A percentile compares a stretch with the other conserved stretches of the same genome.
These are phyloP conservation scores for Geodia barretti DNA, from an alignment of 37 sponge, comb jelly and placozoan species.

Conservation along the genomic window DNA sequence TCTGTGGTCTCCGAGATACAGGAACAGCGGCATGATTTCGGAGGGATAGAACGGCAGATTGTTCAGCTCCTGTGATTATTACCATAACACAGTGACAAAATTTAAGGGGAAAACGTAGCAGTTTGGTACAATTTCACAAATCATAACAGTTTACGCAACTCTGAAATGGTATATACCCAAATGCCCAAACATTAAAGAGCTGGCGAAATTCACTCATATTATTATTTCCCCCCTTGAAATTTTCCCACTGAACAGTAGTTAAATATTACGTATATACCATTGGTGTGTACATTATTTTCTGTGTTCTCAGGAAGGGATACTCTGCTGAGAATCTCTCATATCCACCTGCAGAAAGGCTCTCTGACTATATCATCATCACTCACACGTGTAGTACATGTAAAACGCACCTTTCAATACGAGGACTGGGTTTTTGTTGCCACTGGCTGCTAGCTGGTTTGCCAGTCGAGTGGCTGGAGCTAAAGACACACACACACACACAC, in stretches of 20 bases:
- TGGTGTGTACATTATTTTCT: constrained; percentile 83
- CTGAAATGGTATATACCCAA: not conserved
- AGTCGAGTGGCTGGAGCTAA: constrained; percentile 74
- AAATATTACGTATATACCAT: constrained; percentile 44
- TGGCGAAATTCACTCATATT: too few species aligned
- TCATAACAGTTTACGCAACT: not conserved
- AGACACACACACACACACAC: not conserved
- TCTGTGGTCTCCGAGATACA: constrained; percentile 82
- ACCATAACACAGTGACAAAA: too few species aligned
- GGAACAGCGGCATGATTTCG: constrained; percentile 86
- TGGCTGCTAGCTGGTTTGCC: constrained; percentile 67
- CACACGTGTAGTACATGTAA: not conserved
- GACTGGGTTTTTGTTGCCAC: constrained; percentile 79
- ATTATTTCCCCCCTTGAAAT: too few species aligned
- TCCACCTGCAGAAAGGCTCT: constrained; percentile 63
- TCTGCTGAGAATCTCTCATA: constrained; percentile 94
- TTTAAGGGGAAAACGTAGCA: too few species aligned
- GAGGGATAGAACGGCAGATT: constrained; percentile 78
- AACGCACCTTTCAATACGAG: constrained; percentile 78
- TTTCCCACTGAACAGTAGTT: not conserved
- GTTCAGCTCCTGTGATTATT: constrained; percentile 87
- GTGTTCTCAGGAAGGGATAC: constrained; percentile 92
- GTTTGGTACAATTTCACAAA: too few species aligned
- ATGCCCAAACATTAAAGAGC: not conserved
- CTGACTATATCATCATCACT: not conserved